Base-by-base conservation (phyloP, 2,113 vertebrate genomes). In the Eretmochelys imbricata region DNA sequence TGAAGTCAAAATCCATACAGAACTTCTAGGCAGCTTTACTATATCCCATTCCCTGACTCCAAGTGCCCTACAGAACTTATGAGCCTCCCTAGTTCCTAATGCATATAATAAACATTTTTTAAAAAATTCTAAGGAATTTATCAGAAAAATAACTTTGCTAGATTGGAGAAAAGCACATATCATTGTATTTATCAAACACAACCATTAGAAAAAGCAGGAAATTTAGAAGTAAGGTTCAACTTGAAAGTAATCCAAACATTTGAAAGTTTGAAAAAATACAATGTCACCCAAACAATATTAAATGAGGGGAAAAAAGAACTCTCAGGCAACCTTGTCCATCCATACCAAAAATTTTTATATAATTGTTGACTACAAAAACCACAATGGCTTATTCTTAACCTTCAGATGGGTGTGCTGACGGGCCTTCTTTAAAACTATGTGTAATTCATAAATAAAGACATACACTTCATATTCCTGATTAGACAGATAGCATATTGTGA, bases 121-220 rank as follows among this genome's bases (percentile, higher is more conserved):
- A 25, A 59, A 91, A 81, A 6, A 62, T 35, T 57, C 50, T 87
- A n/a, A 46, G 38, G 7, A 94, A 86, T n/a, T 13, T 59, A 85
- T 93, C 90, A 72, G 55, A 29, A 22, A n/a, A 57, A 16, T 84
- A 86, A 72, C 29, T 91, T 85, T 11, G 0, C 42, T 48, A 25
- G 13, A 48, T 69, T 65, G 80, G 10, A 82, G 53, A 55, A 94
- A 91, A 49, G 29, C 31, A 86, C 10, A 89, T 8, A 81, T 69
- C 75, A 76, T 4, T 83, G 17, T 65, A 79, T 89, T 90, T 94
- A 54, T 79, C 50, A 84, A 90, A 90, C 80, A n/a, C 85, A 85
- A 62, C 29, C 78, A 94, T 29, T 84, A 80, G 13, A 62, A 96
- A 96, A 89, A 90, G 31, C 16, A 96, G 29, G 85, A 90, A 78